Evolutionary conservation across 2,888 invertebrate species (phyloP), one percentile per base, ranked within the genome.

Genomic region (Drosophila testacea): DNA sequence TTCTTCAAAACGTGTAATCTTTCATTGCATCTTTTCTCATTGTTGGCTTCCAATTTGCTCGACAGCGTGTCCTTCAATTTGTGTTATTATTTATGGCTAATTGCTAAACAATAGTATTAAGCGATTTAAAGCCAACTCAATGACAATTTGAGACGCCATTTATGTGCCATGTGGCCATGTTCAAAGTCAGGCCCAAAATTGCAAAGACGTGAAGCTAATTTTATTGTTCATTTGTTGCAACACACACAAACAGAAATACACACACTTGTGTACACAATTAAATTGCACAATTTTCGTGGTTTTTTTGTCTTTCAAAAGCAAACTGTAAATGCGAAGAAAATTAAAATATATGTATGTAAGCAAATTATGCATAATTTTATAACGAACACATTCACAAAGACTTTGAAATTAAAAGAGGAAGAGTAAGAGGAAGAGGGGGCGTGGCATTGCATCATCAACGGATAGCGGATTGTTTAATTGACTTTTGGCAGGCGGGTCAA

Each of bases 401-500:
- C 61, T 57, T 54, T 7, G 34, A 38, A 44, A 22, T 30, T 22
- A 42, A 4, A 32, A 9, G 51, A 30, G 47, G 28, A 32, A 48
- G 22, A 2, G 22, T 22, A 22, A 22, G 46, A 4, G 39, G 34
- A 6, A 41, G 42, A 30, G 22, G 38, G 6, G 41, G 9, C 27
- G 4, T 4, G 46, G n/a, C 62, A 70, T 81, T 81, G 75, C 84
- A 60, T 81, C 84, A 83, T 48, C 74, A 47, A n/a, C 36, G 27
- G 34, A 9, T 22, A 39, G 42, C 74, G 66, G 66, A 62, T 62
- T 47, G 44, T 47, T 48, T 76, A 79, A 76, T 81, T 81, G 79
- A 81, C 84, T 69, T 55, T 60, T 63, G 66, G 11, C 66, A 30
- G 54, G 61, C 69, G 81, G 84, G 79, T 81, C 80, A 84, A 84